phyloP scores from a whole-genome alignment of 2,797 vertebrate species.

The Corythornis leucogaster region DNA sequence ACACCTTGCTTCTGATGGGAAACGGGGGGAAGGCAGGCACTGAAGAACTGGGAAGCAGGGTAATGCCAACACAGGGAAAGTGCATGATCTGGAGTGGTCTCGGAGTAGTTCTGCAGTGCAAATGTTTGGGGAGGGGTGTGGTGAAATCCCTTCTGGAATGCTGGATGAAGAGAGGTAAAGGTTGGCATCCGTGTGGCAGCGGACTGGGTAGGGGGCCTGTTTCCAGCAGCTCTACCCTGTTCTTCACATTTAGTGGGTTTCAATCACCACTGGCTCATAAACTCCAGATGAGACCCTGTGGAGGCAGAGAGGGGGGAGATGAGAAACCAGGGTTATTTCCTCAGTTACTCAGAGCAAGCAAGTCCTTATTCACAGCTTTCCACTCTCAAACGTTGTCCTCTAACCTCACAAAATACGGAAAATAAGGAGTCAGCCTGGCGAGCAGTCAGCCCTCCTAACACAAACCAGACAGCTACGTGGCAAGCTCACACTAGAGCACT shows the following conservation, averaged over 20 bases:
- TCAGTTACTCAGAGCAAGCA: neutral
- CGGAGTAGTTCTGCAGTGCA: conserved; percentile 57
- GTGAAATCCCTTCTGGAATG: conserved; percentile 76
- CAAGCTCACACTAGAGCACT: neutral
- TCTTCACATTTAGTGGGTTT: conserved; percentile 87
- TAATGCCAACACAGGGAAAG: conserved; percentile 53
- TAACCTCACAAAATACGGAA: neutral
- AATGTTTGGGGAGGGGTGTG: neutral
- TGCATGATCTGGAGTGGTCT: conserved; percentile 69
- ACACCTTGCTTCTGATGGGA: neutral
- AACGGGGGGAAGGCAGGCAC: conserved; percentile 43
- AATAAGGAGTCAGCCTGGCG: neutral
- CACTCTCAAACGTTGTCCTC: neutral
- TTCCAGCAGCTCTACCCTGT: conserved; percentile 70
- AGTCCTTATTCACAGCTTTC: neutral
- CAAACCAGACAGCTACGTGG: neutral
- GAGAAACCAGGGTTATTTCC: neutral
- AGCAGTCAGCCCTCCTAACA: neutral
- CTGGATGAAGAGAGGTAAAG: conserved; percentile 69
- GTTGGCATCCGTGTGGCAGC: conserved; percentile 55
- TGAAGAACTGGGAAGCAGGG: neutral
- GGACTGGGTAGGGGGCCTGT: conserved; percentile 45
- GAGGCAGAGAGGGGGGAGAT: neutral
- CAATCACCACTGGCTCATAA: conserved; percentile 95
- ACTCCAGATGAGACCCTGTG: conserved; percentile 89